A percentile compares a stretch with the other conserved stretches of the same genome.
These are phyloP conservation scores for Drosophila gunungcola DNA, from an alignment of 1,140 invertebrate genomes.

Conservation along the genomic window DNA sequence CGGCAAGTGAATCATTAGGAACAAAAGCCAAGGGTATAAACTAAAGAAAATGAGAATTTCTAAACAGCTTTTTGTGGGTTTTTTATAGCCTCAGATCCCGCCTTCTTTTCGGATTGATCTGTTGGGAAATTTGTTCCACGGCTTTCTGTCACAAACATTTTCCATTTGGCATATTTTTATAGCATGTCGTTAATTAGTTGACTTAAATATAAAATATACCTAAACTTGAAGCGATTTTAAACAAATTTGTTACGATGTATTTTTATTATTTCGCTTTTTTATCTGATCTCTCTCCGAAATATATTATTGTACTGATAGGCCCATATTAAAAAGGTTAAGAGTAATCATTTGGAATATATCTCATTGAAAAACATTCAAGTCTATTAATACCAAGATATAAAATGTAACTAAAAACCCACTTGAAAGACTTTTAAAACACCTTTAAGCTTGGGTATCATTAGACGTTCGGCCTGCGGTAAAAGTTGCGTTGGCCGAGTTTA, in stretches of 20 bases:
- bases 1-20: slow-evolving; percentile 72
- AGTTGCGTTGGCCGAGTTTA: slow-evolving; percentile 7
- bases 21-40: slow-evolving; percentile 63
- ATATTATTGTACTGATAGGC: too few relatives aligned
- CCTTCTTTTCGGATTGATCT: slow-evolving; percentile 22
- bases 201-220: slow-evolving; percentile 18
- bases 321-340: too few relatives aligned
- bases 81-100: slow-evolving; percentile 24
- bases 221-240: not conserved
- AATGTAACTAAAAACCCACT: not conserved
- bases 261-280: slow-evolving; percentile 24
- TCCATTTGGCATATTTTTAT: slow-evolving; percentile 37
- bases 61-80: slow-evolving; percentile 32
- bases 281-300: not conserved
- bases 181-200: slow-evolving; percentile 27
- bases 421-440: not conserved
- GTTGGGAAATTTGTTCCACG: slow-evolving; percentile 43
- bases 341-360: too few relatives aligned
- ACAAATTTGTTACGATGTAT: slow-evolving; percentile 24
- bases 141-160: slow-evolving; percentile 43
- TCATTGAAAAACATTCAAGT: too few relatives aligned
- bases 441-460: slow-evolving; percentile 8
- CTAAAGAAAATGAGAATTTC: slow-evolving; percentile 35
- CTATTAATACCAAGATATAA: not conserved
- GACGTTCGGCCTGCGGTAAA: slow-evolving; percentile 13